Evolutionary conservation across 2,113 vertebrate species (phyloP).

Genomic region (Callaeas wilsoni): DNA sequence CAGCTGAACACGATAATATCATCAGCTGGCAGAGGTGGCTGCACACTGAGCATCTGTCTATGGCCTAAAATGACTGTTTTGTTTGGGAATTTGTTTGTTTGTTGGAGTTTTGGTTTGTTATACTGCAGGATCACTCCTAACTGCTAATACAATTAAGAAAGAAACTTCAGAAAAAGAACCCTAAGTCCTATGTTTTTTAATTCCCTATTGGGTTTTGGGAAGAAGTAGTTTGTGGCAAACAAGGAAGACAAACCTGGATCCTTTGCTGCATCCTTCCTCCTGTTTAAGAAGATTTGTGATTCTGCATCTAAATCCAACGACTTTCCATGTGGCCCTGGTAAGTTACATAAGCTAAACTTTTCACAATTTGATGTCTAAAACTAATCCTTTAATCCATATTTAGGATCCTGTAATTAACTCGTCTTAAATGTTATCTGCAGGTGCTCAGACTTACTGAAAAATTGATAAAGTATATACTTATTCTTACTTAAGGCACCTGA

Average conservation of each 20-base stretch:
- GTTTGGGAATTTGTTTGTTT: neutral
- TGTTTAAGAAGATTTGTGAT: neutral
- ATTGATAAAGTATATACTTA: neutral
- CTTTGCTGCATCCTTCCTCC: neutral
- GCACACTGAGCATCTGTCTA: neutral
- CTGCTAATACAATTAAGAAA: neutral
- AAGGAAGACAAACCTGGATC: neutral
- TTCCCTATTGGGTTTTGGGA: neutral
- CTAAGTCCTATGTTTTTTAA: neutral
- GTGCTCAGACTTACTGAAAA: slow-evolving; percentile 15
- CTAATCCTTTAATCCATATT: slow-evolving; percentile 38
- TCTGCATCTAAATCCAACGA: neutral
- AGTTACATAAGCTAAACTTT: neutral
- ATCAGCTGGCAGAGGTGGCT: neutral
- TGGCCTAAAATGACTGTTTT: neutral
- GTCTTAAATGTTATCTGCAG: neutral
- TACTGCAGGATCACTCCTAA: neutral
- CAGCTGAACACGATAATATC: neutral
- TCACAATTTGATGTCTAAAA: neutral
- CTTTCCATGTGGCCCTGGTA: neutral
- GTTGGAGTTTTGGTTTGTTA: neutral
- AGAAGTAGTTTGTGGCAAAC: neutral
- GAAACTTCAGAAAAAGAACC: neutral
- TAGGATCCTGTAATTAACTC: slow-evolving; percentile 20
- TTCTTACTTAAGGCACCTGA: neutral